Evolutionary conservation across 2,797 vertebrate species (phyloP).

Genomic region (Aphelocoma californica): DNA sequence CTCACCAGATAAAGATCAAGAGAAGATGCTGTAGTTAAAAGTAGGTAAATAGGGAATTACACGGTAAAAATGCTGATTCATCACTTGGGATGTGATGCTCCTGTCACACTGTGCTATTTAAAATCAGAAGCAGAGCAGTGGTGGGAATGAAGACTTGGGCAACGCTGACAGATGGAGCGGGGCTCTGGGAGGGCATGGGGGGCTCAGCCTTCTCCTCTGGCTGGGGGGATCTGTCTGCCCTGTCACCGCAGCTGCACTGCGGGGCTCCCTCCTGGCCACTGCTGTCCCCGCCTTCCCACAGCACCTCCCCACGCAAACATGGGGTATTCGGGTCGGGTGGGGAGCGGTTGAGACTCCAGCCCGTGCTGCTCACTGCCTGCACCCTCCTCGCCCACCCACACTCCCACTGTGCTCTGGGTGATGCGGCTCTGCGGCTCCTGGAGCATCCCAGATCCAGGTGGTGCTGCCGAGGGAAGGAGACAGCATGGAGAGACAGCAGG

Average conservation of each 20-base stretch:
- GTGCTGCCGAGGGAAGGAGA: background rate
- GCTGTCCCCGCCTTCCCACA: background rate
- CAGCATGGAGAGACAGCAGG: background rate
- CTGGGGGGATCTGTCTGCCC: background rate
- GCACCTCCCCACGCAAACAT: accelerated
- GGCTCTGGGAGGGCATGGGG: background rate
- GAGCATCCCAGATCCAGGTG: accelerated
- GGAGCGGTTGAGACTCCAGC: background rate
- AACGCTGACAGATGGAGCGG: background rate
- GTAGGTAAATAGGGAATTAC: slow-evolving; percentile 34
- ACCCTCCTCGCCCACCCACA: accelerated
- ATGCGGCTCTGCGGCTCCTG: accelerated
- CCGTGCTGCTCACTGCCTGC: background rate
- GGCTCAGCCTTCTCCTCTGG: background rate
- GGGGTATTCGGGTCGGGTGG: accelerated
- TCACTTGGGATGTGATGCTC: background rate
- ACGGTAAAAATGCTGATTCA: background rate
- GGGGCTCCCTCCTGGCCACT: background rate
- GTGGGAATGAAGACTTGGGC: background rate
- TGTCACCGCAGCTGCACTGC: background rate
- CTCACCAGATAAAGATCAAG: slow-evolving; percentile 35
- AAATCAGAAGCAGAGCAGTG: background rate
- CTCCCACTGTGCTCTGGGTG: background rate
- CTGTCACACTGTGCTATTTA: background rate
- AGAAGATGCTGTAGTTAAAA: slow-evolving; percentile 38